These are phyloP conservation scores for Minunthozetes semirufus DNA, from an alignment of 2,888 invertebrate genomes.

Conservation along the genomic window DNA sequence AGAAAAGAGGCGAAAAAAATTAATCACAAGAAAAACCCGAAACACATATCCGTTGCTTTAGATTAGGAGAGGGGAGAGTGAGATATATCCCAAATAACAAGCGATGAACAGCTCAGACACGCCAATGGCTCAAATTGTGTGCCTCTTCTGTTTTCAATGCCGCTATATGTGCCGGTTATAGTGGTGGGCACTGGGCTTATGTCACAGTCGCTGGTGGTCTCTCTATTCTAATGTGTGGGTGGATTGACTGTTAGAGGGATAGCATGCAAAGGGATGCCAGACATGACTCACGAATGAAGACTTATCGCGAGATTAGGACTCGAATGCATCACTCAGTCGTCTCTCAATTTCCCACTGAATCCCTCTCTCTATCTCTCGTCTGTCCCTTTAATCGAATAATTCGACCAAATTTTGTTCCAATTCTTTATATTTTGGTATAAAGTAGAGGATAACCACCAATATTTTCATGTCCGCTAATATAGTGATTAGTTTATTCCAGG, in stretches of 20 bases:
- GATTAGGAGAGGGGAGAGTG: not conserved
- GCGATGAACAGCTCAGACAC: conserved; percentile 5
- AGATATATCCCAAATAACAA: not conserved
- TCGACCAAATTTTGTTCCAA: not conserved
- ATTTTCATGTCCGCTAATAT: too few species aligned
- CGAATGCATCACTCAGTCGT: not conserved
- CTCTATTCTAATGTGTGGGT: not conserved
- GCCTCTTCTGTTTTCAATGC: not conserved
- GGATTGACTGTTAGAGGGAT: not conserved
- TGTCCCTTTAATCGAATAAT: not conserved
- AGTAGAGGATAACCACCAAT: not conserved
- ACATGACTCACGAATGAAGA: conserved; percentile 6
- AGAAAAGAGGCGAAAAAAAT: not conserved
- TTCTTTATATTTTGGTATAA: not conserved
- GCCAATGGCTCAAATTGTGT: not conserved
- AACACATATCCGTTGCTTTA: not conserved
- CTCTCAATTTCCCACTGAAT: not conserved
- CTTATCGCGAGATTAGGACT: not conserved
- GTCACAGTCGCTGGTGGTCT: not conserved
- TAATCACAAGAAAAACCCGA: not conserved
- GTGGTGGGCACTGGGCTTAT: not conserved
- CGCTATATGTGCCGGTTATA: not conserved
- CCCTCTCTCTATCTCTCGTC: not conserved
- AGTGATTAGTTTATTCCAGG: too few species aligned
- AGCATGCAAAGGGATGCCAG: conserved; percentile 5